These are phyloP conservation scores for Mionectes olivaceus DNA, from an alignment of 2,797 vertebrate species.

Conservation along the genomic window DNA sequence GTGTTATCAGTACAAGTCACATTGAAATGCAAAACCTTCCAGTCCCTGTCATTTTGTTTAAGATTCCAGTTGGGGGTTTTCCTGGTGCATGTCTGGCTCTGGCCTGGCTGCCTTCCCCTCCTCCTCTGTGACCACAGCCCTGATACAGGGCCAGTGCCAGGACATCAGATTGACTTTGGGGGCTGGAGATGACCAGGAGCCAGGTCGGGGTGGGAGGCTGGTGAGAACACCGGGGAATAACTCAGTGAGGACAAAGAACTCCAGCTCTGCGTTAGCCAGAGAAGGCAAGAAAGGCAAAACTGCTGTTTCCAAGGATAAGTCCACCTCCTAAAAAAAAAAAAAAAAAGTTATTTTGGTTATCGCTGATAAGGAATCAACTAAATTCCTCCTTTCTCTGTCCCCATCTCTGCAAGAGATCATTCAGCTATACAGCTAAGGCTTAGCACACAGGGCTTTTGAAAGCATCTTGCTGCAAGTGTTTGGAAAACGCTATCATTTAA, in stretches of 20 bases:
- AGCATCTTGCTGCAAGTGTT: background rate
- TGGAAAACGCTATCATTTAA: slow-evolving; percentile 29
- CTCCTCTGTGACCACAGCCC: background rate
- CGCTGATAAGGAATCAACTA: background rate
- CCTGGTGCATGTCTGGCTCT: background rate
- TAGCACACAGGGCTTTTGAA: background rate
- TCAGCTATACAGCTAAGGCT: background rate
- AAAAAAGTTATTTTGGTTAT: background rate
- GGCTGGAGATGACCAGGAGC: background rate
- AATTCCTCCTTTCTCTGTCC: background rate
- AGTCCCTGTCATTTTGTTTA: background rate
- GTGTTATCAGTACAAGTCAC: background rate
- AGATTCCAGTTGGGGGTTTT: background rate
- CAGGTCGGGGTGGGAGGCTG: background rate
- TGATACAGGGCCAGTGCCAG: background rate
- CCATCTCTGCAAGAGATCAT: background rate
- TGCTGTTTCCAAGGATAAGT: background rate
- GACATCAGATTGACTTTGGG: background rate
- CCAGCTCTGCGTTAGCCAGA: background rate
- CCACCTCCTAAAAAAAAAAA: background rate
- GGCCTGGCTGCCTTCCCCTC: background rate
- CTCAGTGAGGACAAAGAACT: background rate
- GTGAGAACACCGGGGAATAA: background rate
- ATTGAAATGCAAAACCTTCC: background rate
- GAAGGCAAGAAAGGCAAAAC: background rate